Conservation (phyloP, 2,113 vertebrate genomes). For the Hippolais icterina region DNA sequence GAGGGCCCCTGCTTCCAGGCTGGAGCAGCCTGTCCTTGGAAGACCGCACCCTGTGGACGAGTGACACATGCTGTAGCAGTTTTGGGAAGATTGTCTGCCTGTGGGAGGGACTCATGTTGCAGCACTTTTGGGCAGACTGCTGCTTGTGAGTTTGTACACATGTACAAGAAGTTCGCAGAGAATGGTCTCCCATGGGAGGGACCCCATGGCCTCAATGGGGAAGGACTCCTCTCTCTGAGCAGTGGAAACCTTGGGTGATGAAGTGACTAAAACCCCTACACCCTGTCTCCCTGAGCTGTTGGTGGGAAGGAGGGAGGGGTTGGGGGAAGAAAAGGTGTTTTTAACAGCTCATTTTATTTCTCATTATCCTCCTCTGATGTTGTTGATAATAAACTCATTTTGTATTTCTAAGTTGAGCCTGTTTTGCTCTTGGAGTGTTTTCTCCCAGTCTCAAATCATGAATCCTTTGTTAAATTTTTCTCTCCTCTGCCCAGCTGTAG, state of each 20-base stretch:
- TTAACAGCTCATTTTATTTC: not conserved
- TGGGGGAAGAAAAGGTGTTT: not conserved
- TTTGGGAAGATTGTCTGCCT: not conserved
- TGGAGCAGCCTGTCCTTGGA: not conserved
- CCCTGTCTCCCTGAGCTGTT: accelerated
- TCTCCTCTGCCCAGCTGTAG: not conserved
- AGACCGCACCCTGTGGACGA: not conserved
- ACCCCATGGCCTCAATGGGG: accelerated
- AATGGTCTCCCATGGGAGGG: not conserved
- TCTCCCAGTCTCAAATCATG: not conserved
- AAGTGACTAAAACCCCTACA: not conserved
- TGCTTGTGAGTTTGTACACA: not conserved
- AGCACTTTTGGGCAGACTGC: not conserved
- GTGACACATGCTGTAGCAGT: not conserved
- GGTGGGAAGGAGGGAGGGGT: not conserved
- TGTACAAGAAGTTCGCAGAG: accelerated
- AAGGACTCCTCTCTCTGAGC: not conserved
- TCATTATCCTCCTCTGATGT: not conserved
- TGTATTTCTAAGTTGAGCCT: not conserved
- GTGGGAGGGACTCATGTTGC: accelerated
- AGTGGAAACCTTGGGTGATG: not conserved
- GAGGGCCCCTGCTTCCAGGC: not conserved
- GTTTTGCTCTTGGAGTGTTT: not conserved
- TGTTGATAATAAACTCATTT: not conserved
- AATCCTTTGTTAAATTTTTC: not conserved